Percentiles rank a stretch among this genome's conserved stretches.
Conservation (phyloP, 2,888 invertebrate species). For the Ceraclea dissimilis region DNA sequence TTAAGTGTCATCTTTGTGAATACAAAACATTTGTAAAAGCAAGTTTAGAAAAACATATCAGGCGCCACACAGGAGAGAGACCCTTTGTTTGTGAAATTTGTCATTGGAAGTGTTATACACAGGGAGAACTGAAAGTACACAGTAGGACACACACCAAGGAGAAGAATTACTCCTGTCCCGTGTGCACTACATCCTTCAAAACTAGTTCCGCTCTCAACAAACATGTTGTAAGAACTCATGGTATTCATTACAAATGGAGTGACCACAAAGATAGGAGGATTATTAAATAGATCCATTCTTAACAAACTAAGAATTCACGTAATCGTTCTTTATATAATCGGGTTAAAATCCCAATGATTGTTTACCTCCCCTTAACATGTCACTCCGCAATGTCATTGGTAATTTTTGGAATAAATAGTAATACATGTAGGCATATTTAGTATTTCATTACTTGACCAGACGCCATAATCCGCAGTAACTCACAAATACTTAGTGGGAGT, state of each 20-base stretch:
- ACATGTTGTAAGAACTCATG: conserved; percentile 41
- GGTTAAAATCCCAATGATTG: too few relatives aligned
- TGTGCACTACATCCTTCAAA: conserved; percentile 39
- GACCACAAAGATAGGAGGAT: conserved; percentile 26
- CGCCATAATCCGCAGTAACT: too few relatives aligned
- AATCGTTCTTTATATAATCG: too few relatives aligned
- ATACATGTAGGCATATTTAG: too few relatives aligned
- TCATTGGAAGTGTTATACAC: conserved; percentile 36
- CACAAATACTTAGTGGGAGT: too few relatives aligned
- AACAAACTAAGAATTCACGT: too few relatives aligned
- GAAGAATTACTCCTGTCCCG: conserved; percentile 40
- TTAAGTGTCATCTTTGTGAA: conserved; percentile 41
- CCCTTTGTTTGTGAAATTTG: conserved; percentile 38
- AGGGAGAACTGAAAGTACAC: conserved; percentile 39
- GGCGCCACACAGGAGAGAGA: conserved; percentile 42
- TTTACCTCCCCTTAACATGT: too few relatives aligned
- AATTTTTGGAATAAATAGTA: too few relatives aligned
- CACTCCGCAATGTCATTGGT: too few relatives aligned
- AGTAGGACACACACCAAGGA: conserved; percentile 39
- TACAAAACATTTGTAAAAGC: conserved; percentile 38
- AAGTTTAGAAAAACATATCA: conserved; percentile 39
- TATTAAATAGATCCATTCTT: conserved; percentile 9
- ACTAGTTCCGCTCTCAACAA: conserved; percentile 44
- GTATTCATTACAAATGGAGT: conserved; percentile 39
- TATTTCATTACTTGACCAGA: too few relatives aligned